A percentile compares a stretch with the other conserved stretches of the same genome.
Conservation (phyloP, 2,797 vertebrate species). For the Lagodon rhomboides region DNA sequence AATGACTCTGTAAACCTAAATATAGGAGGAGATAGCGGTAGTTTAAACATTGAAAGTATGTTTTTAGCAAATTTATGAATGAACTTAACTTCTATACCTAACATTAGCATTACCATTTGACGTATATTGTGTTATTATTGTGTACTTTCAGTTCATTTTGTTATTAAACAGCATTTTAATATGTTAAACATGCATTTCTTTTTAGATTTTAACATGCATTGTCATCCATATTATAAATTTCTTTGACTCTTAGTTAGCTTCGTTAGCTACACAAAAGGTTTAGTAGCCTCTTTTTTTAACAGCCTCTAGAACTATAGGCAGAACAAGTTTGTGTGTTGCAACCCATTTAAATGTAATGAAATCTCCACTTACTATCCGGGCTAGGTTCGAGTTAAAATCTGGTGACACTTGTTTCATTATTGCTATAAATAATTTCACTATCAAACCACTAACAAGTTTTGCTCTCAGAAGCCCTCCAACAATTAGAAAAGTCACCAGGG, state of each 20-base stretch:
- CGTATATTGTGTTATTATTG: background rate
- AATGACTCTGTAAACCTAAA: no score
- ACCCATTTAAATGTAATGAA: background rate
- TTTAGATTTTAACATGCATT: no score
- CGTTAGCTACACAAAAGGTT: no score
- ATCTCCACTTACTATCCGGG: background rate
- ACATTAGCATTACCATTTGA: no score
- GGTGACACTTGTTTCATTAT: background rate
- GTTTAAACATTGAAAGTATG: no score
- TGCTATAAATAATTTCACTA: background rate
- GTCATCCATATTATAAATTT: background rate
- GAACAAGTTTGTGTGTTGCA: background rate
- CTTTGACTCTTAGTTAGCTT: background rate
- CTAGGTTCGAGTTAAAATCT: background rate
- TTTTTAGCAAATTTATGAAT: no score
- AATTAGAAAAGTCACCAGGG: slow-evolving; percentile 12
- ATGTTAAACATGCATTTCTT: no score
- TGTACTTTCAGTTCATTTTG: no score
- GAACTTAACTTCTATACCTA: no score
- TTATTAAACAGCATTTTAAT: background rate
- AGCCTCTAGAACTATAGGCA: no score
- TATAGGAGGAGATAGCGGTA: no score
- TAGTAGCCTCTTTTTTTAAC: no score
- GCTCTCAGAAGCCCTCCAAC: slow-evolving; percentile 8
- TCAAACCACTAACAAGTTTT: background rate